These are phyloP conservation scores for Drosophila parabipectinata DNA, from an alignment of 1,140 invertebrate genomes.

Conservation along the genomic window DNA sequence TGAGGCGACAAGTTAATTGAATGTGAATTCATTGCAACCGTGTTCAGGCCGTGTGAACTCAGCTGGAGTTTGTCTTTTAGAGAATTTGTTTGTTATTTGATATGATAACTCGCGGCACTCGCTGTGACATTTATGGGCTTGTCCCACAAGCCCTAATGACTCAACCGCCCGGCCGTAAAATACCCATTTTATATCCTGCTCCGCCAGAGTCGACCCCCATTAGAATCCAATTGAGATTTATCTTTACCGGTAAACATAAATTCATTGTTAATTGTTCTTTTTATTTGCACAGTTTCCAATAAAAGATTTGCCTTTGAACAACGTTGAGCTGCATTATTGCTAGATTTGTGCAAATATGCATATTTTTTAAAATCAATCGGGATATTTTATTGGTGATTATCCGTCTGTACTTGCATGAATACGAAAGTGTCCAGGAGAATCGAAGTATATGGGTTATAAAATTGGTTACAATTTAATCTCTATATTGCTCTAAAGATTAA, in stretches of 20 bases:
- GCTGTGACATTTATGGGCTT: slow-evolving; percentile 44
- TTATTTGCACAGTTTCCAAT: slow-evolving; percentile 33
- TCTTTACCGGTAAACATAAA: slow-evolving; percentile 37
- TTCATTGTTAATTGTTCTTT: slow-evolving; percentile 20
- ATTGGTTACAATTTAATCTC: not conserved
- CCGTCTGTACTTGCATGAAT: not conserved
- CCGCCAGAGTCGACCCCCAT: slow-evolving; percentile 4
- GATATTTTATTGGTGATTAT: slow-evolving; percentile 15
- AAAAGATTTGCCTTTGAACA: slow-evolving; percentile 15
- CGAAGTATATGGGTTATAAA: not conserved
- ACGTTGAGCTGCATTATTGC: not conserved
- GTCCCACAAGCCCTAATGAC: slow-evolving; percentile 38
- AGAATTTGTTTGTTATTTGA: slow-evolving; percentile 34
- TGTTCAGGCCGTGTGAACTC: slow-evolving; percentile 38
- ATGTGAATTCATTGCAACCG: slow-evolving; percentile 51
- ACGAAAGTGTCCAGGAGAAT: not conserved
- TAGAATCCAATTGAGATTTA: slow-evolving; percentile 38
- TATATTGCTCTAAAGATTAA: too few species aligned
- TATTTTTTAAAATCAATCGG: slow-evolving; percentile 18
- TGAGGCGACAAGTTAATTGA: slow-evolving; percentile 45
- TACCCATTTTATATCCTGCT: slow-evolving; percentile 24
- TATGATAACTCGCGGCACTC: slow-evolving; percentile 27
- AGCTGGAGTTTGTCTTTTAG: slow-evolving; percentile 43
- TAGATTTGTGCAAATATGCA: slow-evolving; percentile 9
- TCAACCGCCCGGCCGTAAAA: slow-evolving; percentile 30